Percentiles rank a stretch among this genome's conserved stretches.
Evolutionary conservation across 2,888 invertebrate species (phyloP).

Genomic region (Chromoteleia sp.): DNA sequence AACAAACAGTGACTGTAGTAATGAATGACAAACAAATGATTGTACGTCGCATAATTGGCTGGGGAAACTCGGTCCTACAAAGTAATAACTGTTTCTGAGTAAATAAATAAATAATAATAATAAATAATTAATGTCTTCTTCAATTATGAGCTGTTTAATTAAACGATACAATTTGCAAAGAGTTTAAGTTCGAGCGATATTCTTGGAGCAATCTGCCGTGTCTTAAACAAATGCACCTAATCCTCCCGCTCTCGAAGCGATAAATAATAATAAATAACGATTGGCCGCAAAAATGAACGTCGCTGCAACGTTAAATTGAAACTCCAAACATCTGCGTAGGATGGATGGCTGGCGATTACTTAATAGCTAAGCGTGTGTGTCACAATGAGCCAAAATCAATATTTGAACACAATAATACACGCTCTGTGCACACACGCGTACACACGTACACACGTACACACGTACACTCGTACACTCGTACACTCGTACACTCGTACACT

Average conservation of each 20-base stretch:
- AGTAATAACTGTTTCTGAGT: too few relatives aligned
- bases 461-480: too few relatives aligned
- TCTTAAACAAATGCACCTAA: conserved; percentile 30
- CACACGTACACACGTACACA: too few relatives aligned
- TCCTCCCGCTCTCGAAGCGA: neutral
- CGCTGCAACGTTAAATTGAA: conserved; percentile 39
- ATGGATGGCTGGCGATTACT: conserved; percentile 43
- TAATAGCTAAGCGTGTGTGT: conserved; percentile 39
- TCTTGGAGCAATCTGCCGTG: conserved; percentile 19
- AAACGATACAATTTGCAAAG: conserved; percentile 2
- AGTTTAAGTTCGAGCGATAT: conserved; percentile 12
- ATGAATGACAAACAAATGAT: too few relatives aligned
- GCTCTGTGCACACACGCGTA: neutral
- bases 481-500: too few relatives aligned
- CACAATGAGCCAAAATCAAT: conserved; percentile 55
- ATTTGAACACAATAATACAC: conserved; percentile 39
- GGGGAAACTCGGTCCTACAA: too few relatives aligned
- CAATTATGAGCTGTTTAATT: neutral
- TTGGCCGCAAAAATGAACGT: conserved; percentile 36
- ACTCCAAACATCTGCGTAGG: conserved; percentile 41
- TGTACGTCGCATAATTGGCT: too few relatives aligned
- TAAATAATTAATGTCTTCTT: too few relatives aligned
- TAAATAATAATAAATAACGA: conserved; percentile 46
- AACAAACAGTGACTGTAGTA: too few relatives aligned
- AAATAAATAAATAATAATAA: too few relatives aligned